These are phyloP conservation scores for Cyprinodon diabolis DNA, from an alignment of 2,797 vertebrate species.

Conservation along the genomic window DNA sequence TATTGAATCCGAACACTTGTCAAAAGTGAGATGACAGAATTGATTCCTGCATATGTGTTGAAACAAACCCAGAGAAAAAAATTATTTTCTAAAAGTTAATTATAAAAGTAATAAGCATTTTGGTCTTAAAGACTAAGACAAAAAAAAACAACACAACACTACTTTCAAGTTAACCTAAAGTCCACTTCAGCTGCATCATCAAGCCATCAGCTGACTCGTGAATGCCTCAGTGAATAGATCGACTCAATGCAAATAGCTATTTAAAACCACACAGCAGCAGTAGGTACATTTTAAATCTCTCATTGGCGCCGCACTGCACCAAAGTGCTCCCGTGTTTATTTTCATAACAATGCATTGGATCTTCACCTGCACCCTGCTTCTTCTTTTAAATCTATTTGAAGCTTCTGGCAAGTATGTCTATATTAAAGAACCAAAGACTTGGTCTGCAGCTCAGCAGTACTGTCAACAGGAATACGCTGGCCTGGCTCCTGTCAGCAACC, in stretches of 20 bases:
- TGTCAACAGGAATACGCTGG: constrained; percentile 43
- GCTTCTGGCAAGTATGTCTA: constrained; percentile 39
- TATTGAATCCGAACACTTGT: no score
- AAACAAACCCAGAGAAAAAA: no score
- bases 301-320: not conserved
- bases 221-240: not conserved
- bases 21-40: no score
- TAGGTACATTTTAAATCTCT: not conserved
- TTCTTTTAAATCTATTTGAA: constrained; percentile 28
- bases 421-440: rapidly evolving
- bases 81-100: no score
- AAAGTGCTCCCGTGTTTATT: not conserved
- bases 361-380: constrained; percentile 20
- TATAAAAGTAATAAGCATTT: no score
- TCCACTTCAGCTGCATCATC: not conserved
- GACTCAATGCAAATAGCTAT: constrained; percentile 45
- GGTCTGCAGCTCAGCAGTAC: constrained; percentile 30
- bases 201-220: not conserved
- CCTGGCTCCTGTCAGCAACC: constrained; percentile 39
- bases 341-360: constrained; percentile 21
- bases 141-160: no score
- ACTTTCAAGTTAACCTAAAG: not conserved
- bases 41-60: no score
- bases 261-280: not conserved
- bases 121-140: no score